phyloP scores from a whole-genome alignment of 2,797 vertebrate species.

The Mormyrus proboscirostris region DNA sequence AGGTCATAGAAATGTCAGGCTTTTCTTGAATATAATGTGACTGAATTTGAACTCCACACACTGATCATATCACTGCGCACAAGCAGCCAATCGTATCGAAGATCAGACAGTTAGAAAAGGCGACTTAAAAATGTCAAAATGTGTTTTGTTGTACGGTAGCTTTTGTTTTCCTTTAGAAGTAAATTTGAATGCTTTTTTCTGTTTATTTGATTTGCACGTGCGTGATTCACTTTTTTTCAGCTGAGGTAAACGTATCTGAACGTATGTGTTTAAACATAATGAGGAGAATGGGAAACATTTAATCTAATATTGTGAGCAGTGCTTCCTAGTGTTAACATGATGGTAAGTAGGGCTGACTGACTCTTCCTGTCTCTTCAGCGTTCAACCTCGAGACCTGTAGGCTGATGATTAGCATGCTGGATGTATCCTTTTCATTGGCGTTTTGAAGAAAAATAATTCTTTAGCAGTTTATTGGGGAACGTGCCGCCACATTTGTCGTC shows the following conservation, averaged over 20 bases:
- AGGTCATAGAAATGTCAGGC: not conserved
- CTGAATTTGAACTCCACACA: not conserved
- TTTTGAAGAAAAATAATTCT: not conserved
- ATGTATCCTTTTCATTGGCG: slow-evolving; percentile 79
- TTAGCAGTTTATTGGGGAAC: not conserved
- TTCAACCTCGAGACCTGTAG: slow-evolving; percentile 89
- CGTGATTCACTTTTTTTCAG: not conserved
- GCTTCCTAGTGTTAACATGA: not conserved
- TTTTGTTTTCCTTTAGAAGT: not conserved
- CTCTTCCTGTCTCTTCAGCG: slow-evolving; percentile 55
- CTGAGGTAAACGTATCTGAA: not conserved
- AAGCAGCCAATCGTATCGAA: not conserved
- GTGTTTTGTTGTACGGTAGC: not conserved
- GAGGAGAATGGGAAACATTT: not conserved
- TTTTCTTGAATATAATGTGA: not conserved
- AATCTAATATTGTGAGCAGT: not conserved
- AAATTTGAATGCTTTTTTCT: not conserved
- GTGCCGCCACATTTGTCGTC: not conserved
- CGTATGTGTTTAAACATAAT: not conserved
- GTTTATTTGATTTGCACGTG: not conserved
- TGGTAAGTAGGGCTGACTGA: not conserved
- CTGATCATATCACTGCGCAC: not conserved
- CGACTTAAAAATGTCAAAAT: not conserved
- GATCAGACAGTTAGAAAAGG: not conserved
- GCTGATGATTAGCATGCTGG: slow-evolving; percentile 92